Evolutionary conservation across 1,140 invertebrate genomes (phyloP).

Genomic region (Microplitis mediator): DNA sequence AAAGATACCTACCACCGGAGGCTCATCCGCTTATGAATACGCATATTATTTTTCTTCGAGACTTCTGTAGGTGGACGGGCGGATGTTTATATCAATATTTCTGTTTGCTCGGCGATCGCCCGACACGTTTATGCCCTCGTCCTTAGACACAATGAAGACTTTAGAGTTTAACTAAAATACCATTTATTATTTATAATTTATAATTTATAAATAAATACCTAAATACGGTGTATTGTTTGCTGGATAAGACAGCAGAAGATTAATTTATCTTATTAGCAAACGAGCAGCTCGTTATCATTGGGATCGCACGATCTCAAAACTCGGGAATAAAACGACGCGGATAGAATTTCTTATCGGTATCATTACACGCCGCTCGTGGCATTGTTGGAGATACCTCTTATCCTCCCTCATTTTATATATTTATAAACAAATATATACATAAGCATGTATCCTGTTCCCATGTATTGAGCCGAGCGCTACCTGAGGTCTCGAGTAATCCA

Average conservation of each 20-base stretch:
- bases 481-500: background rate
- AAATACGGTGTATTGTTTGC: too few relatives aligned
- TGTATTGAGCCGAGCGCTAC: background rate
- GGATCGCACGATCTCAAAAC: background rate
- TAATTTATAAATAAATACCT: background rate
- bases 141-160: background rate
- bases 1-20: constrained; percentile 23
- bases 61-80: constrained; percentile 34
- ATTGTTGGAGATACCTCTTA: constrained; percentile 1
- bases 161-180: background rate
- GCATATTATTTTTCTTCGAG: background rate
- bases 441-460: background rate
- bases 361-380: constrained; percentile 18
- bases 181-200: background rate
- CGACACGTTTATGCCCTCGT: constrained; percentile 33
- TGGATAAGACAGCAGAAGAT: background rate
- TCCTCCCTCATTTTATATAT: background rate
- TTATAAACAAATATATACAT: background rate
- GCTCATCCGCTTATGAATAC: constrained; percentile 13
- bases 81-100: constrained; percentile 41
- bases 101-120: constrained; percentile 39
- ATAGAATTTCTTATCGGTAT: constrained; percentile 25
- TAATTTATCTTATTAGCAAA: constrained; percentile 22
- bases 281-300: constrained; percentile 14
- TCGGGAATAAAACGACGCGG: constrained; percentile 15